Conservation (phyloP, 92 coral and sea anemone species). For the Anthopleura xanthogrammica region DNA sequence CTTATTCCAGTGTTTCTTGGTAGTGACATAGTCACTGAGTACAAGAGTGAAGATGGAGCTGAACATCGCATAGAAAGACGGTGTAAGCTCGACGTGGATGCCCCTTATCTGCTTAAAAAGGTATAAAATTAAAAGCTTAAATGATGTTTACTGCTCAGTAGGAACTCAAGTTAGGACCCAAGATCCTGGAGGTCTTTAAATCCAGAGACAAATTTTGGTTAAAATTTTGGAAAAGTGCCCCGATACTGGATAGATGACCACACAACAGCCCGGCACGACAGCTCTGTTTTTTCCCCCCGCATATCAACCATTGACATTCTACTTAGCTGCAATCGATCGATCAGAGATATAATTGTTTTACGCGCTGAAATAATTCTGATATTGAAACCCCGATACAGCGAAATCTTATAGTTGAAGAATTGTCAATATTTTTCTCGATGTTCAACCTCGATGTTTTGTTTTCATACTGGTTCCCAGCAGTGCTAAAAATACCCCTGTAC, state of each 20-base stretch:
- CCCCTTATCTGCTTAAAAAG: slow-evolving; percentile 93
- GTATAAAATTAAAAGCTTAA: slow-evolving; percentile 34
- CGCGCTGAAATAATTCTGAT: neutral
- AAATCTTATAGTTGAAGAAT: neutral
- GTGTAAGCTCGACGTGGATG: slow-evolving; percentile 92
- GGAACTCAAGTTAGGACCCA: neutral
- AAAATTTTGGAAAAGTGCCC: neutral
- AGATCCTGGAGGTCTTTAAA: neutral
- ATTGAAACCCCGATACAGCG: neutral
- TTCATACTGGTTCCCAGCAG: neutral
- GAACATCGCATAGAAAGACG: slow-evolving; percentile 80
- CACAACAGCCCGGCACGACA: neutral
- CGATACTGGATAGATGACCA: neutral
- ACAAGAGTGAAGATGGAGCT: slow-evolving; percentile 97
- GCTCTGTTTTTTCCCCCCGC: neutral
- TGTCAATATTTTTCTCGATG: neutral
- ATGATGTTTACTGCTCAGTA: no score
- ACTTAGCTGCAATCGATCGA: neutral
- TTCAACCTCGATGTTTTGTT: neutral
- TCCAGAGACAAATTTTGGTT: neutral
- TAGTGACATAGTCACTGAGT: slow-evolving; percentile 87
- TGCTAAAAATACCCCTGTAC: neutral
- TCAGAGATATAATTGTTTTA: neutral
- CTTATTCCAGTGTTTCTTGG: slow-evolving; percentile 97
- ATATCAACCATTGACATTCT: neutral